Evolutionary conservation across 2,797 vertebrate genomes (phyloP), one percentile per base, ranked within the genome.

Genomic region (Coccyzus lansbergi): DNA sequence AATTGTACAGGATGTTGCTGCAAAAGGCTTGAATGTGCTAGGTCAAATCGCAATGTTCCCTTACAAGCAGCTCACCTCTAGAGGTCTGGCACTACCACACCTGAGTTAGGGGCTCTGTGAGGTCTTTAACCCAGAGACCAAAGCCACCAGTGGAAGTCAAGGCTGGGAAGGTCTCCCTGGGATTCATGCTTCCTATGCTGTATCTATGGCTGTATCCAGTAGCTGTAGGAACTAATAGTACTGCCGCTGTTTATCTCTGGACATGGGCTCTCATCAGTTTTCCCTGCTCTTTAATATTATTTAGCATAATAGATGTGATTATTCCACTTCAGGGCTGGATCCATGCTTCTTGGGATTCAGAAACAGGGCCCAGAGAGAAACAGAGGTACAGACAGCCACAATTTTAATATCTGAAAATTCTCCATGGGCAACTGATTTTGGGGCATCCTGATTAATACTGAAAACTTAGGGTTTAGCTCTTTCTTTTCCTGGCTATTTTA

Each of bases 81-180:
- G 0, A 31, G 44, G 44, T 15, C 48, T 34, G 42, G 19, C 34
- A 74, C 42, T 58, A 59, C 70, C 22, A 1, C 0, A 1, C 5
- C 56, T 34, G 62, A 46, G 15, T 7, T 0, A 25, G 26, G 7
- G 6, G 24, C 19, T 28, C 74, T 42, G 12, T 4, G 12, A 58
- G 16, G 6, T 48, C 34, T 48, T 49, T 40, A 58, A 86, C 40
- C 46, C 75, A 62, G 19, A 3, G 2, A n/a, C 25, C n/a, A 60
- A 78, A 36, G 55, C 60, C 79, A 92, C 51, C 34, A 29, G 16
- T 11, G 18, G 42, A 63, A 10, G 3, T 49, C 36, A 29, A 53
- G 24, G 10, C 31, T 70, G 42, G 64, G 24, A 52, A 64, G 36
- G 22, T 48, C 65, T 55, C 20, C 9, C 48, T 68, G 31, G 10